Base-by-base conservation (phyloP, 2,113 vertebrate species). In the Seriola dumerili region DNA sequence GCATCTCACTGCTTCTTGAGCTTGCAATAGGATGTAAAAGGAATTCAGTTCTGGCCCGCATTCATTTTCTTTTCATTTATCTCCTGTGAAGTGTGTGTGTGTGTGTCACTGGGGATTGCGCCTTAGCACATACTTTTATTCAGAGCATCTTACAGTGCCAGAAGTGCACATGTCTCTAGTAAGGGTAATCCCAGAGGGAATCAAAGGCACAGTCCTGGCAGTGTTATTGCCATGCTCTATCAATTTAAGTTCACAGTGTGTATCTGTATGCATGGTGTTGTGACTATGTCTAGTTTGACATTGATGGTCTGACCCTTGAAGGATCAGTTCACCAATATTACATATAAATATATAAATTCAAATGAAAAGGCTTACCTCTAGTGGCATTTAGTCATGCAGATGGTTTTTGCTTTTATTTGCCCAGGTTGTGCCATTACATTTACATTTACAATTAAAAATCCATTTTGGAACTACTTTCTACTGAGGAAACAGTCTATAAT, bases 11-110 rank as follows among this genome's bases (percentile, higher is more conserved):
- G 62, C 16, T 50, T 38, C 6, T 52, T 65, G 44, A 73, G 25
- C 17, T 36, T 75, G 11, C 44, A 68, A 7, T 40, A 2, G 38
- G 38, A 78, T 67, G 55, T 64, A 65, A 82, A 81, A 79, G 40
- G 3, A 77, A 58, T 74, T 81, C 50, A 72, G 29, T 42, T 88
- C 16, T 59, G 54, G 48, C 34, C 67, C 65, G 69, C 69, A 69
- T 67, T 89, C 62, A 81, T 84, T 85, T 85, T 80, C 32, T 44
- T 86, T 76, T 81, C 69, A 78, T 84, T 80, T 87, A 85, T 87
- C 66, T 72, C 32, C 36, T 50, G 67, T 67, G 42, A 58, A 8
- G 57, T 1, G 40, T 36, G 62, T 40, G 4, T 66, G 65, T 59
- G 66, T 72, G 64, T 66, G 54, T 73, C 17, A 23, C 50, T 70